Evolutionary conservation across 2,797 vertebrate species (phyloP).

Genomic region (Antrozous pallidus): DNA sequence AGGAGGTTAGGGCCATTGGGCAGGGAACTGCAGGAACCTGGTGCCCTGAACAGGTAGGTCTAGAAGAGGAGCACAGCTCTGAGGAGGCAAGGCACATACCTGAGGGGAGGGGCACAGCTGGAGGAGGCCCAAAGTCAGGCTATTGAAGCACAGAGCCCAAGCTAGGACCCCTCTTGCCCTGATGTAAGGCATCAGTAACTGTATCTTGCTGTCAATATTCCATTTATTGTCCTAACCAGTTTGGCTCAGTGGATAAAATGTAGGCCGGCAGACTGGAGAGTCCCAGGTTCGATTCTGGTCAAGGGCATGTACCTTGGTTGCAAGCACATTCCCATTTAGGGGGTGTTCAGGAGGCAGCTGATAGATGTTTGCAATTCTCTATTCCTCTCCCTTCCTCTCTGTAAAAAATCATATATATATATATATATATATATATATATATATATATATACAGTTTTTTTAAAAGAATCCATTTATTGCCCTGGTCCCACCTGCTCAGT

Average conservation of each 20-base stretch:
- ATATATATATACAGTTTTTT: no score
- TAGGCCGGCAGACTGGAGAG: background rate
- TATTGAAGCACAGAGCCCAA: background rate
- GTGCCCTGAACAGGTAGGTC: background rate
- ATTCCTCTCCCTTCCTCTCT: no score
- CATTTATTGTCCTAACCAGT: background rate
- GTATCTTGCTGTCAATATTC: background rate
- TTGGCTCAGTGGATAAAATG: background rate
- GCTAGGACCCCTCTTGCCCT: no score
- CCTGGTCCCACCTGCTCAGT: no score
- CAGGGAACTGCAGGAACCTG: background rate
- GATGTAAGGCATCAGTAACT: background rate
- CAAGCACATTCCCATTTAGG: background rate
- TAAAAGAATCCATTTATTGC: background rate
- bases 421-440: no score
- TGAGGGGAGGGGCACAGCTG: background rate
- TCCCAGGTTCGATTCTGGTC: background rate
- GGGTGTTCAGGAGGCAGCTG: background rate
- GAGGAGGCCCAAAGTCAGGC: accelerated
- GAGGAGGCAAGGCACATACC: background rate
- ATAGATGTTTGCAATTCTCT: background rate
- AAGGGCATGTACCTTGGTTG: background rate
- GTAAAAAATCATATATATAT: no score
- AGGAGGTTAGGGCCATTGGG: background rate
- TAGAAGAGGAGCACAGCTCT: background rate